These are phyloP conservation scores for Hyposoter didymator DNA, from an alignment of 2,888 invertebrate species.

Conservation along the genomic window DNA sequence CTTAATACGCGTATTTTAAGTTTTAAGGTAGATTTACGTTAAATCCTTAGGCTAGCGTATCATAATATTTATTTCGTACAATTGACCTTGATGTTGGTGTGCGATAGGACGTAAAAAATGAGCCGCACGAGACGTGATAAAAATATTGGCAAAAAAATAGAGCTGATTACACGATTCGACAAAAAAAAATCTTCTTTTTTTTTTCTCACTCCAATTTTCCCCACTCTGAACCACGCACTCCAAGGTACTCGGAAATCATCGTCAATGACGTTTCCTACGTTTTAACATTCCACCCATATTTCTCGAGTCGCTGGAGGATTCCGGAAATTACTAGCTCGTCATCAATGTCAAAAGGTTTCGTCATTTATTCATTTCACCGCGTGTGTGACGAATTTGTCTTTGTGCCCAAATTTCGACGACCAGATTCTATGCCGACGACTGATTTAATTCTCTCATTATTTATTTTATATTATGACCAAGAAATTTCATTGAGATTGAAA, in stretches of 20 bases:
- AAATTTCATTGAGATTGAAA: neutral
- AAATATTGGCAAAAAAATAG: slow-evolving; percentile 41
- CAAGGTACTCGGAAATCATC: slow-evolving; percentile 20
- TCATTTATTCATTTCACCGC: neutral
- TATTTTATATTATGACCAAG: neutral
- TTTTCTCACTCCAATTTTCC: slow-evolving; percentile 23
- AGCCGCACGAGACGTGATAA: neutral
- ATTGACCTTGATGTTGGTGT: slow-evolving; percentile 52
- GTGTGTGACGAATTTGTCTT: neutral
- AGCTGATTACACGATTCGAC: slow-evolving; percentile 41
- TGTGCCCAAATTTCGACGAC: neutral
- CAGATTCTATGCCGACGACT: neutral
- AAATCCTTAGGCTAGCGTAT: slow-evolving; percentile 21
- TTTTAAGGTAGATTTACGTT: slow-evolving; percentile 18
- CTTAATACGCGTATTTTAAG: slow-evolving; percentile 30
- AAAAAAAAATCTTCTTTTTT: slow-evolving; percentile 17
- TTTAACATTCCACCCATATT: slow-evolving; percentile 26
- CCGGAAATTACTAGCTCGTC: slow-evolving; percentile 27
- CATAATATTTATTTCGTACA: slow-evolving; percentile 62
- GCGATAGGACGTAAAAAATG: slow-evolving; percentile 30
- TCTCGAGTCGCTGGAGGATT: slow-evolving; percentile 34
- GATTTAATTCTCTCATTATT: neutral
- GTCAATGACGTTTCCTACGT: slow-evolving; percentile 29
- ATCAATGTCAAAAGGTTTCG: slow-evolving; percentile 21
- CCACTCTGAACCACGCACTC: neutral